A percentile compares a stretch with the other conserved stretches of the same genome.
These are phyloP conservation scores for Perccottus glenii DNA, from an alignment of 2,113 vertebrate genomes.

Conservation along the genomic window DNA sequence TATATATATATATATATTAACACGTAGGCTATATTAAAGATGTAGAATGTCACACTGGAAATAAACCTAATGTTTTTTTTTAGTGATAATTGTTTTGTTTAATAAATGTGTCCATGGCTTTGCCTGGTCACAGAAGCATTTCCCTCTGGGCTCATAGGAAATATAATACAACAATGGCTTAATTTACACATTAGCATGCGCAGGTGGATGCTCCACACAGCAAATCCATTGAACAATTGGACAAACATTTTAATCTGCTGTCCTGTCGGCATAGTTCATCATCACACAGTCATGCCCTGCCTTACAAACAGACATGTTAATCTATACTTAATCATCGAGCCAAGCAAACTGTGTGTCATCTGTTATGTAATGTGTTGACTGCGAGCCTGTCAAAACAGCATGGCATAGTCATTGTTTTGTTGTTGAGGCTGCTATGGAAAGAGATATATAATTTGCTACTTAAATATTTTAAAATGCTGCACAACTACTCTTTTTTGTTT, in stretches of 20 bases:
- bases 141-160: too few relatives aligned
- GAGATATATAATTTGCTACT: too few relatives aligned
- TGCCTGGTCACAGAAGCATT: too few relatives aligned
- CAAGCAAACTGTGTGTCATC: constrained; percentile 18
- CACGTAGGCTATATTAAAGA: too few relatives aligned
- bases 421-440: background rate
- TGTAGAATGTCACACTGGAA: too few relatives aligned
- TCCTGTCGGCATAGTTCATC: constrained; percentile 28
- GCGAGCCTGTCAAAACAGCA: constrained; percentile 4
- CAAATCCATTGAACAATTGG: background rate
- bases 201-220: background rate
- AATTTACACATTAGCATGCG: background rate
- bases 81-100: too few relatives aligned
- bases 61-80: too few relatives aligned
- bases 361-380: constrained; percentile 36
- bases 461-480: too few relatives aligned
- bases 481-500: too few relatives aligned
- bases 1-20: too few relatives aligned
- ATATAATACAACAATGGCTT: background rate
- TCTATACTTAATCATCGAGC: constrained; percentile 26
- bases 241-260: constrained; percentile 31
- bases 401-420: background rate
- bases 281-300: constrained; percentile 19
- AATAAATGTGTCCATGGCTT: too few relatives aligned
- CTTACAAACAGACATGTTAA: constrained; percentile 24